Evolutionary conservation across 1,140 invertebrate genomes (phyloP).

Genomic region (Chionoecetes opilio): DNA sequence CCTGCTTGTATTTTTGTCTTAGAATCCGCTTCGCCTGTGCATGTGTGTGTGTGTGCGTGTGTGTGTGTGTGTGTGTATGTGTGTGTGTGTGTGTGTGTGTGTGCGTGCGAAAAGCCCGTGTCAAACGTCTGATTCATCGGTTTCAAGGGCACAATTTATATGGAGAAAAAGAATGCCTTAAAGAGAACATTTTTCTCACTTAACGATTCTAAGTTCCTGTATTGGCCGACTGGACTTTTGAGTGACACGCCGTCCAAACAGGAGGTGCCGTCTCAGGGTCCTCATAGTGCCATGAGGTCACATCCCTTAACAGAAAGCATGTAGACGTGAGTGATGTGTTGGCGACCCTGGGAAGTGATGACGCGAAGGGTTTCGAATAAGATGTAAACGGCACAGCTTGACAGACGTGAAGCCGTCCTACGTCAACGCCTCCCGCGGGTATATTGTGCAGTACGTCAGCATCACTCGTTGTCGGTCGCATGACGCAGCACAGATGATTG

Average conservation of each 20-base stretch:
- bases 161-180: neutral
- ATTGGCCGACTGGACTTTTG: neutral
- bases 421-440: neutral
- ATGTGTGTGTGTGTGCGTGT: neutral
- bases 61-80: conserved; percentile 37
- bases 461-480: too few relatives aligned
- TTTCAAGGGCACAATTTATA: neutral
- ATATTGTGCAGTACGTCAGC: neutral
- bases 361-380: neutral
- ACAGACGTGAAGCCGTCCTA: neutral
- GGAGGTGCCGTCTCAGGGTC: neutral
- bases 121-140: neutral
- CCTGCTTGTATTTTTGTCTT: neutral
- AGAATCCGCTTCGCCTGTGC: neutral
- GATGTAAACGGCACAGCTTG: neutral
- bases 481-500: neutral
- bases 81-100: conserved; percentile 37
- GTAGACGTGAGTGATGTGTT: neutral
- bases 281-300: neutral
- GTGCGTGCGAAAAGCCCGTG: neutral
- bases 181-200: neutral
- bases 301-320: neutral
- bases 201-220: neutral
- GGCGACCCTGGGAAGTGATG: neutral
- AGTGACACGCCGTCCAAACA: neutral